A percentile compares a stretch with the other conserved stretches of the same genome.
Evolutionary conservation across 2,113 vertebrate genomes (phyloP).

Genomic region (Dasyurus viverrinus): DNA sequence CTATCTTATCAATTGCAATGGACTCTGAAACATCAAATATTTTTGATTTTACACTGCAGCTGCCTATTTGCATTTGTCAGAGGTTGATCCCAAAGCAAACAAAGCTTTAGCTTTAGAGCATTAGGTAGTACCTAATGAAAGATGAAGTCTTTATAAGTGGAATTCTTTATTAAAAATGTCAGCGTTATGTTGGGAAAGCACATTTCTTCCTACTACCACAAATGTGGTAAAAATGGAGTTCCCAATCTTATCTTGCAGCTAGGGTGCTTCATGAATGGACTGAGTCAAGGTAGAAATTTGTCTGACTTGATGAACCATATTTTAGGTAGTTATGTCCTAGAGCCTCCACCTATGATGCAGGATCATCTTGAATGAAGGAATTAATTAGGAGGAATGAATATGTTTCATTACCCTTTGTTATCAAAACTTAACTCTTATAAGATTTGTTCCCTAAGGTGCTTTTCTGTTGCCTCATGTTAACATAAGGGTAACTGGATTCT

Average conservation of each 20-base stretch:
- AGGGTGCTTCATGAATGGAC: rapidly evolving
- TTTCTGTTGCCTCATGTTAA: background rate
- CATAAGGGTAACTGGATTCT: background rate
- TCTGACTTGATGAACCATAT: background rate
- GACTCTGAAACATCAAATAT: background rate
- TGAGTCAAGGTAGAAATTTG: background rate
- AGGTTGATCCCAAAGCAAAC: background rate
- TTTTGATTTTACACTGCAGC: background rate
- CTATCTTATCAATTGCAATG: too few species aligned
- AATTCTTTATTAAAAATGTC: background rate
- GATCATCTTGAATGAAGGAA: background rate
- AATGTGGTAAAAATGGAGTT: rapidly evolving
- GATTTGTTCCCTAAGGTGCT: background rate
- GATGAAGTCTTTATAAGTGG: background rate
- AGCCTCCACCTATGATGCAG: rapidly evolving
- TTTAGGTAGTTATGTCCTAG: background rate
- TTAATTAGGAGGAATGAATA: background rate
- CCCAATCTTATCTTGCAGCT: too few species aligned
- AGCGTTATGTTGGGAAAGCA: background rate
- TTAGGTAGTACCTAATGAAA: background rate
- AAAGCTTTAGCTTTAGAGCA: too few species aligned
- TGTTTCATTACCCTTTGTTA: background rate
- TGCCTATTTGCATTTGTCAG: background rate
- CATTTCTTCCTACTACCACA: background rate
- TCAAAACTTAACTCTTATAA: background rate